Conservation (phyloP, 2,113 vertebrate species). For the Mionectes macconnelli region DNA sequence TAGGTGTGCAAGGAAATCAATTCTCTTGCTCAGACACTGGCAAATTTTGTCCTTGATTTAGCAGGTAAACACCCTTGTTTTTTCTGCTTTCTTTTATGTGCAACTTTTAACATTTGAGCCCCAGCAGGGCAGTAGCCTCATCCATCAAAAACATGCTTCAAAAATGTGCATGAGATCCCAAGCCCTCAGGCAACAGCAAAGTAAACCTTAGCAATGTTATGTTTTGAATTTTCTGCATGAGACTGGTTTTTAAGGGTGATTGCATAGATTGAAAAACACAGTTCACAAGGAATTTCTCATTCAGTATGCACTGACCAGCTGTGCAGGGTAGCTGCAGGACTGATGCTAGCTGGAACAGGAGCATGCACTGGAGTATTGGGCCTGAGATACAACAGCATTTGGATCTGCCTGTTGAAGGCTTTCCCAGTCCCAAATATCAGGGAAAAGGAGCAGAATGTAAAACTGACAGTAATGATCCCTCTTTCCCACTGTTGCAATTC, state of each 20-base stretch:
- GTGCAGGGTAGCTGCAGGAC: background rate
- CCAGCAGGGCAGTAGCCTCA: background rate
- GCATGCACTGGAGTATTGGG: background rate
- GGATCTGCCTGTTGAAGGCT: background rate
- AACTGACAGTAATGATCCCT: background rate
- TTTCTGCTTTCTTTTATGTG: background rate
- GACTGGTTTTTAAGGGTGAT: background rate
- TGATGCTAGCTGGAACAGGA: background rate
- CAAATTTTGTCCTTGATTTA: conserved; percentile 78
- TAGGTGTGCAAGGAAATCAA: conserved; percentile 91
- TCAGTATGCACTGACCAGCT: background rate
- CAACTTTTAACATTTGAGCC: background rate
- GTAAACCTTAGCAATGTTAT: background rate
- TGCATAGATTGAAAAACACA: background rate
- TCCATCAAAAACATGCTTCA: conserved; percentile 27
- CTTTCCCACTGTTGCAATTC: background rate
- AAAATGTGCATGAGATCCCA: conserved; percentile 63
- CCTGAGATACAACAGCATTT: background rate
- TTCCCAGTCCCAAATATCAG: background rate
- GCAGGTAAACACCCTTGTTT: conserved; percentile 72
- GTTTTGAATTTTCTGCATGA: background rate
- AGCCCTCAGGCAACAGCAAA: conserved; percentile 28
- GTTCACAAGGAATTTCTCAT: background rate
- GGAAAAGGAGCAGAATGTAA: background rate
- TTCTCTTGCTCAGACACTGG: conserved; percentile 78